Evolutionary conservation across 2,888 invertebrate genomes (phyloP).

Genomic region (Lepidocyrtinus sp.): DNA sequence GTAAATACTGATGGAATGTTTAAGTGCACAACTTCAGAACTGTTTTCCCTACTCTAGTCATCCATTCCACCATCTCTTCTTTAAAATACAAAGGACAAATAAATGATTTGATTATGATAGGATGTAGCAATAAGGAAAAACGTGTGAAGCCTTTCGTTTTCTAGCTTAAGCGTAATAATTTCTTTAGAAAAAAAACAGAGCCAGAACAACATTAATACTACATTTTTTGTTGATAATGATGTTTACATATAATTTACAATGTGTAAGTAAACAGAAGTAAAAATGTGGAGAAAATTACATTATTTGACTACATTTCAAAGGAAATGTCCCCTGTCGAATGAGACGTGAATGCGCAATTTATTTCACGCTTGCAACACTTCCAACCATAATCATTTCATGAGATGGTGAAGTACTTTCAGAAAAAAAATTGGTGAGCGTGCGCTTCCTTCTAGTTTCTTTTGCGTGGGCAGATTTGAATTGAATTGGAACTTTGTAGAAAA

Average conservation of each 20-base stretch:
- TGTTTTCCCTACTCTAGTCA: too few relatives aligned
- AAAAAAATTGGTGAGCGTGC: too few relatives aligned
- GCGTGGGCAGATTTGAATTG: slow-evolving; percentile 9
- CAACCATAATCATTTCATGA: slow-evolving; percentile 1
- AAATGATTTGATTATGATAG: too few relatives aligned
- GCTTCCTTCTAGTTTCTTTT: too few relatives aligned
- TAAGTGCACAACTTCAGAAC: too few relatives aligned
- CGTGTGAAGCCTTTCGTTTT: background rate
- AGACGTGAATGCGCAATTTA: slow-evolving; percentile 10
- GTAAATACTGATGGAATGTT: too few relatives aligned
- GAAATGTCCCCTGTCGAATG: background rate
- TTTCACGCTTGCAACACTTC: slow-evolving; percentile 4
- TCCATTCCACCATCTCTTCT: too few relatives aligned
- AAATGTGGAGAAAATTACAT: slow-evolving; percentile 6
- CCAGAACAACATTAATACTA: background rate
- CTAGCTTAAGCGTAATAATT: background rate
- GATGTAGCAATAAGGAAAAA: too few relatives aligned
- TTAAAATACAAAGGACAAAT: too few relatives aligned
- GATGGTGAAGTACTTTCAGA: too few relatives aligned
- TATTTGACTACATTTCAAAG: slow-evolving; percentile 4
- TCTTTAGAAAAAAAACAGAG: background rate
- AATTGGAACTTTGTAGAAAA: too few relatives aligned
- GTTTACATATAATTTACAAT: slow-evolving; percentile 13
- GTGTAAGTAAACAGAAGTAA: background rate
- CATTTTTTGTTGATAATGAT: slow-evolving; percentile 4